These are phyloP conservation scores for Clarias laeviceps DNA, from an alignment of 2,797 vertebrate genomes.

Conservation along the genomic window DNA sequence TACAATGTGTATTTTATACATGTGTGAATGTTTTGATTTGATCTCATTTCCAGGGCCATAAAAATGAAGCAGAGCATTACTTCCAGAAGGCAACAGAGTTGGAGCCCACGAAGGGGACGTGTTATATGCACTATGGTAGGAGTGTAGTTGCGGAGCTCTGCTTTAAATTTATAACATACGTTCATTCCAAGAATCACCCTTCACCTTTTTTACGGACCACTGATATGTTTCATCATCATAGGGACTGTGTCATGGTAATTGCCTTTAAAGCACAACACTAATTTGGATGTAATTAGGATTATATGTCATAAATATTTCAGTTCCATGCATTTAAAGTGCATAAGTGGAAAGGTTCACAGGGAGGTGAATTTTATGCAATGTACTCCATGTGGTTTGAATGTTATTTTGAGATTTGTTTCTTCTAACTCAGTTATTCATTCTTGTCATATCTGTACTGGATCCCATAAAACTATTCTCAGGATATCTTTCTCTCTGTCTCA, in stretches of 20 bases:
- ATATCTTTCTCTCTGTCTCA: conserved; percentile 59
- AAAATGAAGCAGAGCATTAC: conserved; percentile 89
- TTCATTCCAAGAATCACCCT: background rate
- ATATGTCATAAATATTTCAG: background rate
- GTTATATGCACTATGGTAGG: conserved; percentile 99
- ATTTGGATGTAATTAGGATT: background rate
- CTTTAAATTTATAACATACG: background rate
- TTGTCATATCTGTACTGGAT: background rate
- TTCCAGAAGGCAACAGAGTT: conserved; percentile 92
- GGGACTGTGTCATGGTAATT: background rate
- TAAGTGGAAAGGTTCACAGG: background rate
- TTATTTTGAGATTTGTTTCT: background rate
- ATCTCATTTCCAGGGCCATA: conserved; percentile 81
- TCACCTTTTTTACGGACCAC: background rate
- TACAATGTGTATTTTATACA: background rate
- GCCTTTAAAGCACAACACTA: background rate
- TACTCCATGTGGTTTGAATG: too few species aligned
- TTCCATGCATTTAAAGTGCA: background rate
- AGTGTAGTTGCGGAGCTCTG: conserved; percentile 35
- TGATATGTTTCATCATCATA: background rate
- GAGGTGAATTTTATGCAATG: background rate
- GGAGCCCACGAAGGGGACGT: conserved; percentile 93
- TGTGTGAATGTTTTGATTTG: conserved; percentile 22
- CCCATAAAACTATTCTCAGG: background rate
- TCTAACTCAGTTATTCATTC: background rate